Base-by-base conservation (phyloP, 2,888 invertebrate species). In the Saturnia pavonia region DNA sequence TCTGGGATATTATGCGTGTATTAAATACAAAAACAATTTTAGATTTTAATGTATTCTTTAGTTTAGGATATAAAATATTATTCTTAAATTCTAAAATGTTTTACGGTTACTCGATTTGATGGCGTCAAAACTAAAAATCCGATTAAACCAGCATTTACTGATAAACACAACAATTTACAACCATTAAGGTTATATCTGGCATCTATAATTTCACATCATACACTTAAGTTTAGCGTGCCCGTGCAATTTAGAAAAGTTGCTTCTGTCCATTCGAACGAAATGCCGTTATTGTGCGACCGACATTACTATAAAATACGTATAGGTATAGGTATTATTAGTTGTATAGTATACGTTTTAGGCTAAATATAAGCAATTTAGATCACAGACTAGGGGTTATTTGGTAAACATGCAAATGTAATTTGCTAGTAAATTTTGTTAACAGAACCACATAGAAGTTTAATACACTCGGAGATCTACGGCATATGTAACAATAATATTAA, bases 351-450 rank as follows among this genome's bases (percentile, higher is more conserved):
- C 76, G 75, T 73, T 78, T 78, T 75, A 65, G 72, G 75, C 77
- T 81, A 80, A 83, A 86, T 82, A 84, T 81, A 84, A 72, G 72
- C 45, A 22, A 72, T 74, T 60, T 82, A 79, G 82, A 79, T 72
- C 82, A 72, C 71, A 27, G 85, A 74, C 87, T 86, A 43, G 19
- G 8, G 80, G 77, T 77, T 67, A 70, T 71, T 69, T 63, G 80
- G 85, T 81, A 87, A 88, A 89, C 88, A 88, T 86, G 80, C 80
- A 78, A 80, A 79, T 82, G 82, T 80, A 82, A 85, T 54, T 83
- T 83, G 76, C 78, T 80, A 72, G 74, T 75, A 80, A 81, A 81
- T 82, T 82, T 77, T 80, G 79, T 77, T 75, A 73, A 51, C 1
- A 8, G 9, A 51, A 51, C 8, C n/a, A n/a, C n/a, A 51, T 51